Percentiles rank a stretch among this genome's conserved stretches.
Conservation (phyloP, 2,113 vertebrate species). For the Tauraco erythrolophus region DNA sequence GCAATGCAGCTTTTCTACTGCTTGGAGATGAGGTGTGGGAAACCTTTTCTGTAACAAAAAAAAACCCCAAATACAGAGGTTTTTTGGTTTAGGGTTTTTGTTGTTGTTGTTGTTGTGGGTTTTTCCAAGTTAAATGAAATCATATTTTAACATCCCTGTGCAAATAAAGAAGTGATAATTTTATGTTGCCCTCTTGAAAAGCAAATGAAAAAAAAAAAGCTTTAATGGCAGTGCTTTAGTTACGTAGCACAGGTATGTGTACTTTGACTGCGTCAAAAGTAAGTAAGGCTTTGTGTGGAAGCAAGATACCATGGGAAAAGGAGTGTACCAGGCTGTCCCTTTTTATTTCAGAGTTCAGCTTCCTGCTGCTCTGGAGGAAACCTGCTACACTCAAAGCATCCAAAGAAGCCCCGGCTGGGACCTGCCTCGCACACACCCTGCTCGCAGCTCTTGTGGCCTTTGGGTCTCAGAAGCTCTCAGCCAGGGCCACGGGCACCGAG, state of each 20-base stretch:
- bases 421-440: not conserved
- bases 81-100: not conserved
- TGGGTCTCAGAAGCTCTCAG: not conserved
- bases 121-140: not conserved
- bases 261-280: not conserved
- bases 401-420: not conserved
- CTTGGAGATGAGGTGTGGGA: not conserved
- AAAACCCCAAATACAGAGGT: not conserved
- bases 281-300: not conserved
- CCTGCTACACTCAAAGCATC: not conserved
- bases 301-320: not conserved
- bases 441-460: rapidly evolving
- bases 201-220: not conserved
- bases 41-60: not conserved
- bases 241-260: no score
- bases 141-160: not conserved
- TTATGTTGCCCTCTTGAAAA: not conserved
- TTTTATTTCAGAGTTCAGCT: not conserved
- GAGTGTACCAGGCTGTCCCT: not conserved
- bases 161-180: not conserved
- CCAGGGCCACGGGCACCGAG: rapidly evolving
- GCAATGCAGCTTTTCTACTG: not conserved
- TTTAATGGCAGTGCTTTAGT: not conserved
- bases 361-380: not conserved
- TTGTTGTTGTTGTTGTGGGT: not conserved